A percentile compares a stretch with the other conserved stretches of the same genome.
phyloP scores from a whole-genome alignment of 2,113 vertebrate species.

The human (Homo sapiens) region GRCh38 chr17:16944001-16944500 shows the following conservation, averaged over 20 bases:
- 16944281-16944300: not conserved
- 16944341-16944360: too few species aligned
- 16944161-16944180: not conserved
- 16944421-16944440: not conserved
- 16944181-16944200: not conserved
- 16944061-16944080: not conserved
- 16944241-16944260: not conserved
- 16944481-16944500: not conserved
- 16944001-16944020: too few species aligned
- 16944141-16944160: not conserved
- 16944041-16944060: too few species aligned
- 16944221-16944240: too few species aligned
- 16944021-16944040: rapidly evolving
- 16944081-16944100: not conserved
- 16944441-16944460: not conserved
- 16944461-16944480: not conserved
- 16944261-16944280: not conserved
- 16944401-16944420: too few species aligned
- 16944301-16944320: not conserved
- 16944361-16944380: too few species aligned
- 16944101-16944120: too few species aligned
- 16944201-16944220: too few species aligned
- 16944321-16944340: not conserved
- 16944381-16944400: too few species aligned
- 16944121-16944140: not conserved